These are phyloP conservation scores for Cheilosia soror DNA, from an alignment of 2,888 invertebrate genomes.

Conservation along the genomic window DNA sequence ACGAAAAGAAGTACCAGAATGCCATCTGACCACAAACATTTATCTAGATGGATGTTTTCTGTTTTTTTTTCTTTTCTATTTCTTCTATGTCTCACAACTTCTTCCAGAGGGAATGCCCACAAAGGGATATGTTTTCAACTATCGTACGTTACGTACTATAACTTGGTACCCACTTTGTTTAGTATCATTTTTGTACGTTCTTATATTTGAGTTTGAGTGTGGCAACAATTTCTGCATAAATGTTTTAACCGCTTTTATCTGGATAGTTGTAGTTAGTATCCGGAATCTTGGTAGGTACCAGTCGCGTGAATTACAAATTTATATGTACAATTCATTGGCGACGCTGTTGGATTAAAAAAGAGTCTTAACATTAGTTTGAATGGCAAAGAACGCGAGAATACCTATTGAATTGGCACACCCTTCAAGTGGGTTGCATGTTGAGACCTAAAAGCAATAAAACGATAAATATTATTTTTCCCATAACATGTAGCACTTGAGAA, in stretches of 20 bases:
- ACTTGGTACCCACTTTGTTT: neutral
- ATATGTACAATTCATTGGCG: slow-evolving; percentile 32
- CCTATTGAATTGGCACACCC: slow-evolving; percentile 52
- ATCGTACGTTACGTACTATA: neutral
- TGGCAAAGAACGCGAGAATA: slow-evolving; percentile 29
- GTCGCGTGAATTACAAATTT: slow-evolving; percentile 54
- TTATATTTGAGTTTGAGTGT: slow-evolving; percentile 18
- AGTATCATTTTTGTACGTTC: slow-evolving; percentile 33
- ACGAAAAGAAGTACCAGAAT: slow-evolving; percentile 46
- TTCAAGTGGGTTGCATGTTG: slow-evolving; percentile 9
- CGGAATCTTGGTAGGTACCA: slow-evolving; percentile 59
- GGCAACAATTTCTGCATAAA: slow-evolving; percentile 59
- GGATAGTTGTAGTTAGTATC: slow-evolving; percentile 71
- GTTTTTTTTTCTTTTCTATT: slow-evolving; percentile 24
- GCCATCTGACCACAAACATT: slow-evolving; percentile 48
- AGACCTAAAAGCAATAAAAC: neutral
- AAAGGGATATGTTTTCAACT: slow-evolving; percentile 26
- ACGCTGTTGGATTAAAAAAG: slow-evolving; percentile 30
- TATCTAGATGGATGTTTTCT: slow-evolving; percentile 1
- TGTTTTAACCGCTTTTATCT: slow-evolving; percentile 69
- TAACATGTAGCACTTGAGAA: no score
- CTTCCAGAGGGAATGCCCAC: neutral
- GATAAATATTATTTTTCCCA: neutral
- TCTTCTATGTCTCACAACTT: slow-evolving; percentile 22
- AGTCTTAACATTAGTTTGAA: slow-evolving; percentile 4